Evolutionary conservation across 2,797 vertebrate species (phyloP), one percentile per base, ranked within the genome.

Genomic region (Echeneis naucrates): DNA sequence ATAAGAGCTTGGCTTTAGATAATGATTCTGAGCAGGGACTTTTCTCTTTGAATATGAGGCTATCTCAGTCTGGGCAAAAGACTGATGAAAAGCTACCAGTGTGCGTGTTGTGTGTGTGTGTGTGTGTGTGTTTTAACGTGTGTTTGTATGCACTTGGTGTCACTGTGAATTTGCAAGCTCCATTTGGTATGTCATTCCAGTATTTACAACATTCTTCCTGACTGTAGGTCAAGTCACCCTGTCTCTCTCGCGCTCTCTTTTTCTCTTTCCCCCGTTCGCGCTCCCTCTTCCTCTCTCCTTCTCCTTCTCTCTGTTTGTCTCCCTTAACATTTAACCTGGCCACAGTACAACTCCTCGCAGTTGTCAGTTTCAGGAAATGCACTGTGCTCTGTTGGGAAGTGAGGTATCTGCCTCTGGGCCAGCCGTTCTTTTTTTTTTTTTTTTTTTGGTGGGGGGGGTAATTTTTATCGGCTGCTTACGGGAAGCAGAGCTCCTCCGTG

Each of bases 331-430:
- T 80, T 66, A 56, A 71, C 80, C 87, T 81, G 89, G 88, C 84
- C 68, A 64, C 66, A 53, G 68, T 78, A 69, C 72, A 82, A 82
- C 76, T 78, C 74, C 54, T 82, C 69, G 48, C 67, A 88, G 88
- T 91, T 92, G 91, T 91, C 90, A 80, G 82, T 92, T 88, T 94
- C 90, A 93, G 92, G 92, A 95, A 93, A 90, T 89, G 82, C 85
- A 79, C 76, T 65, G 79, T 50, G 35, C 82, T 83, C 83, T 92
- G 85, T 91, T 91, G 86, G 92, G 89, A 92, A 91, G 88, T 90
- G 92, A 91, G 81, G 83, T 85, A 81, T 91, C 85, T 87, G 85
- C 83, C 86, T 86, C 82, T 48, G 75, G 67, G 83, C 84, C 74
- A 74, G 68, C 50, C 37, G 3, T 35, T 17, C 52, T 65, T 67